Conservation (phyloP, 1,140 invertebrate genomes). For the Contarinia nasturtii region DNA sequence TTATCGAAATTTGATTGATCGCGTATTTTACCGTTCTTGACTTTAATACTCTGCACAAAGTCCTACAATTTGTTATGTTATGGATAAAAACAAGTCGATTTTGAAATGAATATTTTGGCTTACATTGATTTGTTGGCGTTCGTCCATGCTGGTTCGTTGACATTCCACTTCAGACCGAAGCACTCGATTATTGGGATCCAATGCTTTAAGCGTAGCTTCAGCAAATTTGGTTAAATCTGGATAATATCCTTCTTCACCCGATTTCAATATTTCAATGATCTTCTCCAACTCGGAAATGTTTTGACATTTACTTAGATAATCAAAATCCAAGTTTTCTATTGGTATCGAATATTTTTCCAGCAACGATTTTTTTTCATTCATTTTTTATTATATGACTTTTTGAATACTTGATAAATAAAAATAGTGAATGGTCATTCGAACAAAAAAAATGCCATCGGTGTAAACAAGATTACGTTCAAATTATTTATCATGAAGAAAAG, state of each 20-base stretch:
- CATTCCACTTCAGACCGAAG: constrained; percentile 23
- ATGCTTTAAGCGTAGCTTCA: constrained; percentile 27
- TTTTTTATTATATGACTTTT: background rate
- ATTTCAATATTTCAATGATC: constrained; percentile 36
- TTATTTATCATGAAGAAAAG: no score
- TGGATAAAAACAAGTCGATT: no score
- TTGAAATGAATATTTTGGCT: no score
- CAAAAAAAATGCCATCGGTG: no score
- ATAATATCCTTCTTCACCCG: constrained; percentile 46
- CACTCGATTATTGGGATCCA: constrained; percentile 33
- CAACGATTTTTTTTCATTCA: constrained; percentile 15
- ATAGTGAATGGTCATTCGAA: no score
- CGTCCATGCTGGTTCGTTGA: constrained; percentile 20
- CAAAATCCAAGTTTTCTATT: constrained; percentile 35
- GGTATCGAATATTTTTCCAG: constrained; percentile 35
- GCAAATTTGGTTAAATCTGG: constrained; percentile 33
- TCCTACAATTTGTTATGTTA: no score
- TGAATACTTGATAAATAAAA: no score
- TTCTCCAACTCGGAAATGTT: constrained; percentile 33
- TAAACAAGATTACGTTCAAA: no score
- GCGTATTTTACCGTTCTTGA: constrained; percentile 21
- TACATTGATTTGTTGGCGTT: constrained; percentile 10
- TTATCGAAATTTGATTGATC: constrained; percentile 9
- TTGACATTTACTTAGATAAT: constrained; percentile 30
- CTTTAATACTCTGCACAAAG: constrained; percentile 7